Evolutionary conservation across 1,140 invertebrate genomes (phyloP).

Genomic region (Eupeodes corollae): DNA sequence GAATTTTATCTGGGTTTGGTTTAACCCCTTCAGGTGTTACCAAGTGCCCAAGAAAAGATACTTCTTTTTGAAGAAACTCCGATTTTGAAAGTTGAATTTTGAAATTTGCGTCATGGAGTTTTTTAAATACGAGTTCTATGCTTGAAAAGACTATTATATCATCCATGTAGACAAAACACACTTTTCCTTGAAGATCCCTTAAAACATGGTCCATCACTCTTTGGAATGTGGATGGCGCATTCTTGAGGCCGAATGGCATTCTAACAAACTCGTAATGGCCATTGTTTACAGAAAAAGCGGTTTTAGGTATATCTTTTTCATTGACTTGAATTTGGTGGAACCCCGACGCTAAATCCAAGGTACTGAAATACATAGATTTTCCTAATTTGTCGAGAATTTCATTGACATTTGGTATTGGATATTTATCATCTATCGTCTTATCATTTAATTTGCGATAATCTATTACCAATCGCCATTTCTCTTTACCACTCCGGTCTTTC

Average conservation of each 20-base stretch:
- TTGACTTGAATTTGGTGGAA: slow-evolving; percentile 40
- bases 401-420: slow-evolving; percentile 40
- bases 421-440: slow-evolving; percentile 37
- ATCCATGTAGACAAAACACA: slow-evolving; percentile 5
- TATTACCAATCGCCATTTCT: slow-evolving; percentile 24
- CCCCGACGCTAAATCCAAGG: slow-evolving; percentile 36
- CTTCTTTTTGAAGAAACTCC: no score
- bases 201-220: no score
- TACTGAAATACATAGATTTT: slow-evolving; percentile 30
- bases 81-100: slow-evolving; percentile 13
- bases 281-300: slow-evolving; percentile 29
- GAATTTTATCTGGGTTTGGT: no score
- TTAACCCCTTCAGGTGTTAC: no score
- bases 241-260: no score
- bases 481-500: slow-evolving; percentile 10
- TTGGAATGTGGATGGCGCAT: no score
- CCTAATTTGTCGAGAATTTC: slow-evolving; percentile 34
- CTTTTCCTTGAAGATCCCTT: slow-evolving; percentile 1
- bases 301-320: slow-evolving; percentile 28
- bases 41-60: no score
- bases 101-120: slow-evolving; percentile 16
- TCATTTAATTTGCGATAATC: slow-evolving; percentile 37
- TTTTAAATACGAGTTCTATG: slow-evolving; percentile 28
- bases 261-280: slow-evolving; percentile 16
- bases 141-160: slow-evolving; percentile 10